Percentiles rank a stretch among this genome's conserved stretches.
Conservation (phyloP, 2,797 vertebrate species). For the Sphenodon punctatus region DNA sequence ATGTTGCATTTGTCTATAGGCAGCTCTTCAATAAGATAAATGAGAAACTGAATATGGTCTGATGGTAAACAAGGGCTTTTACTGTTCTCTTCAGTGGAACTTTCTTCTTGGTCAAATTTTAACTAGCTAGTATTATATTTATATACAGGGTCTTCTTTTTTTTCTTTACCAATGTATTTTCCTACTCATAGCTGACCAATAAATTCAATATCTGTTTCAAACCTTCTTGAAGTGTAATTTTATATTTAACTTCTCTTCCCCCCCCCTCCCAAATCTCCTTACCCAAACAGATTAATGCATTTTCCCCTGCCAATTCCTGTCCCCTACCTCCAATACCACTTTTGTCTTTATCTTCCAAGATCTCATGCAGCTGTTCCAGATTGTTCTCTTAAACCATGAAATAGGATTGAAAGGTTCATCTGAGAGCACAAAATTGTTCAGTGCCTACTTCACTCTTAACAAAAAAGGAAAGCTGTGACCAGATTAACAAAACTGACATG, state of each 20-base stretch:
- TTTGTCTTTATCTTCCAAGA: no score
- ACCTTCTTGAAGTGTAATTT: constrained; percentile 85
- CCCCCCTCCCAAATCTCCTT: no score
- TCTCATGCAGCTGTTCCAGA: no score
- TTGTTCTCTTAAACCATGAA: no score
- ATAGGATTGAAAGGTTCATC: no score
- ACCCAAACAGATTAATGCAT: no score
- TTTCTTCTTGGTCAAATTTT: constrained; percentile 90
- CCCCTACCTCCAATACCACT: no score
- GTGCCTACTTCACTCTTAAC: no score
- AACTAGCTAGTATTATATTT: constrained; percentile 90
- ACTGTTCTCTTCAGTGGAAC: constrained; percentile 88
- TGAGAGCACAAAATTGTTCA: no score
- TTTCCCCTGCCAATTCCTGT: no score
- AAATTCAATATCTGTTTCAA: constrained; percentile 98
- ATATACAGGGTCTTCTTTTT: constrained; percentile 92
- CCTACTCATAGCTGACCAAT: constrained; percentile 99
- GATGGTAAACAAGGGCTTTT: constrained; percentile 96
- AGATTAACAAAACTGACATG: no score
- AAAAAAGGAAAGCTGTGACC: no score
- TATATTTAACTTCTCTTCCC: constrained; percentile 74
- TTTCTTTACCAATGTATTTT: constrained; percentile 98
- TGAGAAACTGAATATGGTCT: constrained; percentile 87
- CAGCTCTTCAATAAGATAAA: constrained; percentile 90
- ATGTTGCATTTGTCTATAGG: constrained; percentile 90